phyloP scores from a whole-genome alignment of 2,113 vertebrate species.

The Stigmatopora nigra region DNA sequence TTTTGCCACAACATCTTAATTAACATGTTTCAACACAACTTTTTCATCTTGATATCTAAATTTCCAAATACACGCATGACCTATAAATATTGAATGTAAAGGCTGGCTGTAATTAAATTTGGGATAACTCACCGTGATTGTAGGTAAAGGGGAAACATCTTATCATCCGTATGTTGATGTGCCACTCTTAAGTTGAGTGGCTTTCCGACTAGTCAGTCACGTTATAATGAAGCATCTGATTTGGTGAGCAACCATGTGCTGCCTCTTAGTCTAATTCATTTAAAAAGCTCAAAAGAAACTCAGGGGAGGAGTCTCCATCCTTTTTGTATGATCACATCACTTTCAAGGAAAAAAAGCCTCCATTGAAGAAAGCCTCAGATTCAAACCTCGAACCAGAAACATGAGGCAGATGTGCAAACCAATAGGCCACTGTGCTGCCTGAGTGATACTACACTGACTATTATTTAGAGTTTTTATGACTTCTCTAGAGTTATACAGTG shows the following conservation, averaged over 20 bases:
- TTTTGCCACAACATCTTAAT: not conserved
- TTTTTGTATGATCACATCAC: conserved; percentile 9
- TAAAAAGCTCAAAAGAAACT: conserved; percentile 48
- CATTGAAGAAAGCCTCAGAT: not conserved
- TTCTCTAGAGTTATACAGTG: not conserved
- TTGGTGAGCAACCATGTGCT: conserved; percentile 61
- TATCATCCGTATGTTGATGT: conserved; percentile 44
- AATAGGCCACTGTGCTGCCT: not conserved
- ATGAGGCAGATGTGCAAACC: not conserved
- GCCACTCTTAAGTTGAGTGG: conserved; percentile 34
- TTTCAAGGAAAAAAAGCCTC: conserved; percentile 16
- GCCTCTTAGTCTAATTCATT: conserved; percentile 68
- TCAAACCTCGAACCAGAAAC: not conserved
- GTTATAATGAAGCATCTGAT: conserved; percentile 65
- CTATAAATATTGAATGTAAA: not conserved
- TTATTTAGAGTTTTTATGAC: no score
- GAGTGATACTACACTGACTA: not conserved
- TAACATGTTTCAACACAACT: not conserved
- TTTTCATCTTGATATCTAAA: not conserved
- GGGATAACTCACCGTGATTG: conserved; percentile 65
- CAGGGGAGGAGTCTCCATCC: conserved; percentile 30
- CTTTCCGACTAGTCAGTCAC: conserved; percentile 57
- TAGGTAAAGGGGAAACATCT: conserved; percentile 73
- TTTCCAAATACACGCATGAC: not conserved
- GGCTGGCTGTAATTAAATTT: not conserved